These are phyloP conservation scores for Eurytoma californica DNA, from an alignment of 2,888 invertebrate species.

Conservation along the genomic window DNA sequence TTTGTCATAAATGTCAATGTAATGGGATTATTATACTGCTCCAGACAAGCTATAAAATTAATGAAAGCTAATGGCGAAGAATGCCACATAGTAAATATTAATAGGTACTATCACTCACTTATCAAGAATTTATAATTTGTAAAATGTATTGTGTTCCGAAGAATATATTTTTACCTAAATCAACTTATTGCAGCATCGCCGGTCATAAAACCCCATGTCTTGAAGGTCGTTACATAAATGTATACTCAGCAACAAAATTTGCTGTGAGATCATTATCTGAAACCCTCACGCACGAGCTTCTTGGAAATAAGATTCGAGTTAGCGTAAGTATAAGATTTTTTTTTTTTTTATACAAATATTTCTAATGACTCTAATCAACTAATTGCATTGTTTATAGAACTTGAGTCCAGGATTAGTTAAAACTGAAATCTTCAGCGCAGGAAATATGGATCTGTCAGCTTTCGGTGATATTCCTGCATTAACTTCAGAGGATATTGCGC, in stretches of 20 bases:
- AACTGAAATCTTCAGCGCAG: constrained; percentile 1
- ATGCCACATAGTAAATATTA: neutral
- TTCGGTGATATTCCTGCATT: neutral
- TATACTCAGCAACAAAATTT: constrained; percentile 79
- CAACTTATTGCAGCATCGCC: neutral
- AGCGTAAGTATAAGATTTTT: constrained; percentile 59
- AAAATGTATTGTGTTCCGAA: neutral
- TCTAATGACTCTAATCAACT: too few species aligned
- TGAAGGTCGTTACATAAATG: constrained; percentile 67
- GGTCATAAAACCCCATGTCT: neutral
- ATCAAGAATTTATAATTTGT: neutral
- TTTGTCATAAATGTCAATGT: constrained; percentile 57
- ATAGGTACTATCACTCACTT: neutral
- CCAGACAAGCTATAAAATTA: constrained; percentile 60
- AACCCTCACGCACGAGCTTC: constrained; percentile 77
- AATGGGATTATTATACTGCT: constrained; percentile 62
- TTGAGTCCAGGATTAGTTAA: constrained; percentile 21
- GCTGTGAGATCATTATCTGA: constrained; percentile 78
- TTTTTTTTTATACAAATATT: too few species aligned
- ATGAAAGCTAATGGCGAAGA: constrained; percentile 60
- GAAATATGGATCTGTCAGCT: neutral
- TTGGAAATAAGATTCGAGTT: constrained; percentile 61
- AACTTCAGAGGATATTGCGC: constrained; percentile 8
- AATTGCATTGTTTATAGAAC: constrained; percentile 45
- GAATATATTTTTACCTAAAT: neutral